Evolutionary conservation across 2,888 invertebrate species (phyloP).

Genomic region (Drosophila atroscutellata): DNA sequence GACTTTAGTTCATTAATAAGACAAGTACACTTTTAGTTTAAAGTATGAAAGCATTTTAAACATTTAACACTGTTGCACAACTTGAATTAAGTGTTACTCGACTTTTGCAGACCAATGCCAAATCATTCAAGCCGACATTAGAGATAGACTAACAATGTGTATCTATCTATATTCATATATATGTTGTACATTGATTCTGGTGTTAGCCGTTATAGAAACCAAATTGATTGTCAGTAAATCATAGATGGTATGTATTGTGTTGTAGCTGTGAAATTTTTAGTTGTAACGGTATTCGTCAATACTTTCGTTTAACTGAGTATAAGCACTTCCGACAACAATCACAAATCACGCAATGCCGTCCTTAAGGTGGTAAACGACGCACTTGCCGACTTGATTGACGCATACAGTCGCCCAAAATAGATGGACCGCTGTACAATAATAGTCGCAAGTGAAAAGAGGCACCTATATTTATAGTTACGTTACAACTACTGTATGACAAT

Average conservation of each 20-base stretch:
- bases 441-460: conserved; percentile 16
- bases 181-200: not conserved
- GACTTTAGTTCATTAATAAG: not conserved
- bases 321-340: conserved; percentile 9
- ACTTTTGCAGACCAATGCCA: not conserved
- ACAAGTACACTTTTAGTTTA: not conserved
- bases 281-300: conserved; percentile 13
- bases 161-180: not conserved
- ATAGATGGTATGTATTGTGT: not conserved
- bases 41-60: too few relatives aligned
- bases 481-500: conserved; percentile 31
- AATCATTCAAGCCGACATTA: not conserved
- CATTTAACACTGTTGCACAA: too few relatives aligned
- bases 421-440: conserved; percentile 40
- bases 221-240: not conserved
- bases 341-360: conserved; percentile 23
- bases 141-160: not conserved
- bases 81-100: not conserved
- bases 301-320: not conserved
- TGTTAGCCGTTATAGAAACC: not conserved
- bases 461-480: conserved; percentile 47
- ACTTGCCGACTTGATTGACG: conserved; percentile 34
- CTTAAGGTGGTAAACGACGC: conserved; percentile 25
- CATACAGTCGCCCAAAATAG: conserved; percentile 51
- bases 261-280: conserved; percentile 1